phyloP scores from a whole-genome alignment of 2,888 invertebrate genomes.

The Rhagium mordax region DNA sequence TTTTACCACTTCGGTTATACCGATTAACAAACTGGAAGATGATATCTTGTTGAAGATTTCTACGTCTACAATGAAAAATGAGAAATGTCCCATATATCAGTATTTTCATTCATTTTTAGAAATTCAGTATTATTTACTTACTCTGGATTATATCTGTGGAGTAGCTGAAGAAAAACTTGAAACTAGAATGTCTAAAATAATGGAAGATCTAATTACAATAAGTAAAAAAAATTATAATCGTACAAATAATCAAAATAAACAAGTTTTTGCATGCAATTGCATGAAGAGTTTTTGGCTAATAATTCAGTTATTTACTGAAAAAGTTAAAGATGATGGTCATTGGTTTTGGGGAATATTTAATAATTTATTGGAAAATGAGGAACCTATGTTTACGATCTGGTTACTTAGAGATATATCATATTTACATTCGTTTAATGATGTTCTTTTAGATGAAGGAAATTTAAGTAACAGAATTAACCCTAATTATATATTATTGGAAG shows the following conservation, averaged over 20 bases:
- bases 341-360: conserved; percentile 65
- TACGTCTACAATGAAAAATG: conserved; percentile 40
- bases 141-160: conserved; percentile 48
- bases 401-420: conserved; percentile 59
- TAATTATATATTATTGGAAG: conserved; percentile 60
- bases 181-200: conserved; percentile 47
- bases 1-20: conserved; percentile 34
- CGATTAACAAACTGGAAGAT: conserved; percentile 49
- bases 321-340: conserved; percentile 40
- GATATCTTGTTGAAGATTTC: conserved; percentile 50
- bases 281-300: conserved; percentile 61
- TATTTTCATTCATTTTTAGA: conserved; percentile 61
- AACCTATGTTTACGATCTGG: conserved; percentile 59
- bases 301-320: conserved; percentile 57
- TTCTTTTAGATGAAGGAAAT: conserved; percentile 44
- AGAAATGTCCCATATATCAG: conserved; percentile 53
- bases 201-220: conserved; percentile 59
- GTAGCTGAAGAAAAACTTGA: conserved; percentile 43
- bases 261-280: conserved; percentile 60
- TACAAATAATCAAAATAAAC: conserved; percentile 28
- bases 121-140: conserved; percentile 53
- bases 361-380: conserved; percentile 53
- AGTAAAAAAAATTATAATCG: conserved; percentile 52
- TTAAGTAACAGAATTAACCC: conserved; percentile 49
- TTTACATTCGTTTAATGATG: conserved; percentile 51